Evolutionary conservation across 2,113 vertebrate genomes (phyloP), one percentile per base, ranked within the genome.

Genomic region (Sarotherodon lohbergeri): DNA sequence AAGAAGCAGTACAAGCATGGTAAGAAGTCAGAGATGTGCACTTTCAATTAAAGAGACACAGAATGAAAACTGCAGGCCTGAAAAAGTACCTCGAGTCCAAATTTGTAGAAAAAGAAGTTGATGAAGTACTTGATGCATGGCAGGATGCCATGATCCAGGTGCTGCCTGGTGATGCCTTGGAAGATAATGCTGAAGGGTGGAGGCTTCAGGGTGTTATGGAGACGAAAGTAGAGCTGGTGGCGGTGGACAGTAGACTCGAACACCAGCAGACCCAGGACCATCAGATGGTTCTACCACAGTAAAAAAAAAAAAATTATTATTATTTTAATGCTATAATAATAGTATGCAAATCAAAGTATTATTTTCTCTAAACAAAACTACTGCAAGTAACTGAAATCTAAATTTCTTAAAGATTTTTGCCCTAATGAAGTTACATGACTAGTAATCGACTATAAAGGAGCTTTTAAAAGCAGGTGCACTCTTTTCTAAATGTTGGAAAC

Each of bases 91-190:
- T 97, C 96, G 6, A 97, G 88, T 34, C 97, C 96, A 92, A 96
- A 97, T 90, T 96, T 97, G 84, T 97, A 97, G 94, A 95, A 97
- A 80, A 87, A 93, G 24, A 95, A 96, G 93, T 96, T 97, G 85
- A 96, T 46, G 73, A 97, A 97, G 82, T 96, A 96, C 83, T 95
- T 96, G 85, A 95, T 36, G 66, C 93, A 88, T n/a, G 92, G 93
- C 56, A 94, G 50, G 3, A 97, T 32, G 29, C 96, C 93, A 0
- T 93, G 87, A 32, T 97, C 95, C 32, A 97, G 90, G 83, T 96
- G 91, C 4, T 94, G 95, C 43, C 54, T 55, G 0, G 96, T 94
- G 90, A 97, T 22, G 9, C 89, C 88, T 3, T 96, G 94, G 82
- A 95, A 95, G 54, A 95, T 79, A 19, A 86, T 93, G 34, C 94